Conservation (phyloP, 2,888 invertebrate genomes). For the Leistus spinibarbis region DNA sequence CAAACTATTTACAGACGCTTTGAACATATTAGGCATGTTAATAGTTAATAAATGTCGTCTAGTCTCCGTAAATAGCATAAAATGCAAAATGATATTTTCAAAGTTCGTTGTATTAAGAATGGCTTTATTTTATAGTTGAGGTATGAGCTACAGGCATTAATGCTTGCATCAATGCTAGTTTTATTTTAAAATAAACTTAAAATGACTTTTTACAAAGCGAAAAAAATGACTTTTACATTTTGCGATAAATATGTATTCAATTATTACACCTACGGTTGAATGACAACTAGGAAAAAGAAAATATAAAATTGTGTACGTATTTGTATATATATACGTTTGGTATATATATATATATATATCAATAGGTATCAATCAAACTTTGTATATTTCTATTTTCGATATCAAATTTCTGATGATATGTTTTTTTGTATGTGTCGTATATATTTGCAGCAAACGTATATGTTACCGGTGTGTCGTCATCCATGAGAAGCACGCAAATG, state of each 20-base stretch:
- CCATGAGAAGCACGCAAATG: slow-evolving; percentile 93
- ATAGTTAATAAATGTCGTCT: background rate
- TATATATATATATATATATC: background rate
- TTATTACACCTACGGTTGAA: too few species aligned
- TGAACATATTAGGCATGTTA: background rate
- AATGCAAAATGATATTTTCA: too few species aligned
- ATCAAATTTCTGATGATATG: slow-evolving; percentile 41
- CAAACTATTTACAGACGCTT: background rate
- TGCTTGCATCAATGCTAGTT: too few species aligned
- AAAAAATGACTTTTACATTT: background rate
- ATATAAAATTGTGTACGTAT: background rate
- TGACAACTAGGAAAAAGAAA: too few species aligned
- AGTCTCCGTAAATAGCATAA: background rate
- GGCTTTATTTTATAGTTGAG: too few species aligned
- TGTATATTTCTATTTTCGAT: slow-evolving; percentile 46
- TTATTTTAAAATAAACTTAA: too few species aligned
- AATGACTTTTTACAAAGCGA: background rate
- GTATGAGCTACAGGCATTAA: too few species aligned
- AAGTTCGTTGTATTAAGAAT: too few species aligned
- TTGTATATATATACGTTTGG: background rate
- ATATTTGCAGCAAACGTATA: slow-evolving; percentile 71
- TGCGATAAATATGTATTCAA: background rate
- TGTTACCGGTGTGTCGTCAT: slow-evolving; percentile 95
- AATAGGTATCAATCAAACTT: slow-evolving; percentile 38
- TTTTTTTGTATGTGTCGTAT: background rate